A percentile compares a stretch with the other conserved stretches of the same genome.
Conservation (phyloP, 1,140 invertebrate species). For the Wasmannia auropunctata region DNA sequence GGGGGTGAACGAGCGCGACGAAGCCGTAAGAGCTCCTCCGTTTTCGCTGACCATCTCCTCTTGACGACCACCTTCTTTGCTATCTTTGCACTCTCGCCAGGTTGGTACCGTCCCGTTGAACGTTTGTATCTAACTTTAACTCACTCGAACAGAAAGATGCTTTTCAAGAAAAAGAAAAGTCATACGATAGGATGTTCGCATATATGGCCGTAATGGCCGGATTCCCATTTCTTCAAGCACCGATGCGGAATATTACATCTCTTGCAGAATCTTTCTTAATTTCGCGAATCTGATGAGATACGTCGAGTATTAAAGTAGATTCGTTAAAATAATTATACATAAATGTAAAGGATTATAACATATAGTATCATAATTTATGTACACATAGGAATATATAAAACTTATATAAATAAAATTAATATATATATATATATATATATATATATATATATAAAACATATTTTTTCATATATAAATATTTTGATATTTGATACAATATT, state of each 20-base stretch:
- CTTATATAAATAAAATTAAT: too few relatives aligned
- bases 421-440: too few relatives aligned
- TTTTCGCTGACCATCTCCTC: not conserved
- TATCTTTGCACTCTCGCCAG: not conserved
- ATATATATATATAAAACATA: not conserved
- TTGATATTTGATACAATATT: not conserved
- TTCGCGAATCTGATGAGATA: not conserved
- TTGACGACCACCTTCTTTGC: not conserved
- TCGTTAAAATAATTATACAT: not conserved
- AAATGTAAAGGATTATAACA: not conserved
- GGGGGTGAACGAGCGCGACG: constrained; percentile 11
- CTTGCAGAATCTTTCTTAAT: not conserved
- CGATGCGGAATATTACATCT: not conserved
- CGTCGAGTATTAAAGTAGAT: not conserved
- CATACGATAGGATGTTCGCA: not conserved
- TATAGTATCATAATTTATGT: too few relatives aligned
- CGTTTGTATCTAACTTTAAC: not conserved
- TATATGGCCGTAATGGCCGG: not conserved
- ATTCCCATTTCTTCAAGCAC: not conserved
- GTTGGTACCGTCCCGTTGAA: constrained; percentile 21
- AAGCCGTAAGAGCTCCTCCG: not conserved
- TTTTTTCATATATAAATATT: too few relatives aligned
- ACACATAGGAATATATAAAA: too few relatives aligned
- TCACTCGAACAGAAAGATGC: not conserved
- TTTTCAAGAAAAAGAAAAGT: not conserved